Base-by-base conservation (phyloP, 2,888 invertebrate genomes). In the Thyatira batis region DNA sequence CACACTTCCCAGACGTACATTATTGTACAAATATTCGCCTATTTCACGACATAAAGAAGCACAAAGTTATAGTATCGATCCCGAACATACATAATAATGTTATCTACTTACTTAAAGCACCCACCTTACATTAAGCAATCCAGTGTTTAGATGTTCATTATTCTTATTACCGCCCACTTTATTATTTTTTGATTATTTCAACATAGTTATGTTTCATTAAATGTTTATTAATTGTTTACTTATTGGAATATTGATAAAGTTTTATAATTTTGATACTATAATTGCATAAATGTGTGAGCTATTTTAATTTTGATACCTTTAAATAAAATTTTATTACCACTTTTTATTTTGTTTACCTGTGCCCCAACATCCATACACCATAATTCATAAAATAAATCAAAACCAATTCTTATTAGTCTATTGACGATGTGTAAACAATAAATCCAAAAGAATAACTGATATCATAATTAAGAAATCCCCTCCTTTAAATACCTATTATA, bases 1-100 rank as follows among this genome's bases (percentile, higher is more conserved):
- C 90, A 88, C 91, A 91, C 90, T 89, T 89, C 85, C 91, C 91
- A 90, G 89, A 89, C 84, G 73, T 79, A 78, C 71, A 78, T 82
- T 74, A 74, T 78, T 85, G 82, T 89, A 85, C 78, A 80, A 81
- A 82, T 78, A 78, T 78, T 75, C 76, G 80, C 82, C 80, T 82
- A 74, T 71, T 66, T 85, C 89, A 89, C 89, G 69, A 86, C 82
- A 82, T 82, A 71, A 80, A 78, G 66, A 74, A 84, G 89, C 90
- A 90, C 90, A 71, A 78, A 84, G 75, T 80, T 73, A 55, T 72
- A 67, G 62, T 76, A 70, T 78, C 70, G 63, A 75, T 76, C 67
- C 71, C 69, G 61, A 79, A 82, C 83, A 85, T 76, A 74, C 69
- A 75, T 71, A 51, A 39, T 52, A 39, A 45, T 45, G 39, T 49